A percentile compares a stretch with the other conserved stretches of the same genome.
These are phyloP conservation scores for zebrafish (Danio rerio) DNA, from an alignment of 2,113 vertebrate species.

Conservation along the genomic window DNA sequence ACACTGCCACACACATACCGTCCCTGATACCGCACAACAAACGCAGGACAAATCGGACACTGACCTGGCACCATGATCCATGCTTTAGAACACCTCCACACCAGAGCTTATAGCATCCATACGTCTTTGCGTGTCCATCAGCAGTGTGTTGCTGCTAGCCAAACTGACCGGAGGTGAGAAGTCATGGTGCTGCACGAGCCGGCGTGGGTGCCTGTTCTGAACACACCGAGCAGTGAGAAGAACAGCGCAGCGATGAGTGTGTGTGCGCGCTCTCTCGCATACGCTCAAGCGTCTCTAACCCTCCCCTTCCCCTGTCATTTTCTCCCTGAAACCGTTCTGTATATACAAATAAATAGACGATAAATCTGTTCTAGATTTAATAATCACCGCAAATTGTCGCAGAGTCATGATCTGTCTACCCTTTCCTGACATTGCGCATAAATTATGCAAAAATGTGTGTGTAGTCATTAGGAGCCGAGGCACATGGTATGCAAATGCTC, in stretches of 20 bases:
- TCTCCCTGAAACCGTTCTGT: constrained; percentile 13
- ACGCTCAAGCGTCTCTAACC: constrained; percentile 43
- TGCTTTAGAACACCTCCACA: constrained; percentile 58
- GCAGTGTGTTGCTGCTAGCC: background rate
- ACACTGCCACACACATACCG: constrained; percentile 14
- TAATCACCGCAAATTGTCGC: background rate
- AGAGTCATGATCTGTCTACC: background rate
- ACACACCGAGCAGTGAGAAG: constrained; percentile 14
- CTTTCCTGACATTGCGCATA: background rate
- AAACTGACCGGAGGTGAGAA: constrained; percentile 39
- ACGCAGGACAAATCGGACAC: constrained; percentile 45
- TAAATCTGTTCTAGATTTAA: constrained; percentile 2
- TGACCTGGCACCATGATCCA: constrained; percentile 69
- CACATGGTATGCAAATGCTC: constrained; percentile 1
- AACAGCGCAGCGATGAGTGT: constrained; percentile 20
- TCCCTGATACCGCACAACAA: background rate
- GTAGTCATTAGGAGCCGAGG: background rate
- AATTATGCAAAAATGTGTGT: constrained; percentile 28
- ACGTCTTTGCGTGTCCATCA: constrained; percentile 27
- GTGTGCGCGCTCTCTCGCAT: constrained; percentile 20
- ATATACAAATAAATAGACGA: background rate
- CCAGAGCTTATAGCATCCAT: constrained; percentile 54
- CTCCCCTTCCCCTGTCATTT: constrained; percentile 26
- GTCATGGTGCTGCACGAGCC: constrained; percentile 48
- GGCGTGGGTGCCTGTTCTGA: constrained; percentile 24